These are phyloP conservation scores for Tricholaema leucomelas DNA, from an alignment of 2,113 vertebrate species.

Conservation along the genomic window DNA sequence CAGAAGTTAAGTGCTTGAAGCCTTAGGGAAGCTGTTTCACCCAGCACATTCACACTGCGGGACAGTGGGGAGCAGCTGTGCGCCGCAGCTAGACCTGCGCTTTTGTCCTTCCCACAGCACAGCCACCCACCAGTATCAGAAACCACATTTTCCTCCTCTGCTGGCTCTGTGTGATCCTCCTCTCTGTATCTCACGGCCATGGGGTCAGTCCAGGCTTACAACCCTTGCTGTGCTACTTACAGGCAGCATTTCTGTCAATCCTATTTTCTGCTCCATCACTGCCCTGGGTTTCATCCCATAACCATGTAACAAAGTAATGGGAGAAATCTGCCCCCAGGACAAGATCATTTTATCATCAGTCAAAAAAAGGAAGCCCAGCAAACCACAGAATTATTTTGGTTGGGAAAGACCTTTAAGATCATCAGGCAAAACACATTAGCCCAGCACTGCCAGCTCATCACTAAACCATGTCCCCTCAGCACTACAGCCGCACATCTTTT, in stretches of 20 bases:
- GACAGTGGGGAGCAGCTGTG: conserved; percentile 1
- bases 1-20: rapidly evolving
- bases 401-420: no score
- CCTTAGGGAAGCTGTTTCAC: neutral
- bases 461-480: no score
- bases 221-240: neutral
- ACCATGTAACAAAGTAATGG: neutral
- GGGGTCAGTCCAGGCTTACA: neutral
- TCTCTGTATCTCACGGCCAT: rapidly evolving
- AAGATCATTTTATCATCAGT: neutral
- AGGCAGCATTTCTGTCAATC: neutral
- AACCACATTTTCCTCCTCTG: neutral
- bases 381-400: no score
- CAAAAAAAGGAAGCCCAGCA: neutral
- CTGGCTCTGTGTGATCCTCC: rapidly evolving
- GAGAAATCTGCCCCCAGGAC: neutral
- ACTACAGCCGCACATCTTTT: no score
- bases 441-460: no score
- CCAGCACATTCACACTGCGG: neutral
- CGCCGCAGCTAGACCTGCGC: neutral
- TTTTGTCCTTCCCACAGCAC: neutral
- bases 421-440: no score
- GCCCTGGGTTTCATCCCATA: neutral
- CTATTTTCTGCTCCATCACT: neutral
- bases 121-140: neutral